Base-by-base conservation (phyloP, 2,797 vertebrate species). In the Sebastolobus altivelis region DNA sequence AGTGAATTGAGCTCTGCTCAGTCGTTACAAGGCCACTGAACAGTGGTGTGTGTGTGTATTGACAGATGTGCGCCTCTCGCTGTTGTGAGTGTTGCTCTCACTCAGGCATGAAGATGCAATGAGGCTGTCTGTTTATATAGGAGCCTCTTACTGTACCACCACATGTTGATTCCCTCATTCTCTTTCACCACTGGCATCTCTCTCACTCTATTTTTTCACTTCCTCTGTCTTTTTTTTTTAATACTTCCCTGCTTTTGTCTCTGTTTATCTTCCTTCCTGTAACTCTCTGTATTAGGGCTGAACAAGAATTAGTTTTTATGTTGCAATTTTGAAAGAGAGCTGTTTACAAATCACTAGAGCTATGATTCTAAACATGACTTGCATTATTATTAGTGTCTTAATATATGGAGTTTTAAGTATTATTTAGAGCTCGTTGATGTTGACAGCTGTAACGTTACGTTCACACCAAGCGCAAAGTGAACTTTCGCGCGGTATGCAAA, bases 41-140 rank as follows among this genome's bases (percentile, higher is more conserved):
- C 33, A 35, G 40, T 52, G 55, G 54, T 74, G 46, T 73, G 77
- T 81, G 25, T 71, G 49, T 63, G 80, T 70, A 73, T 65, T 80
- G 82, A 90, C 72, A 86, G 84, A 89, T 78, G 80, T 79, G 72
- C 37, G 74, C 77, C 46, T 70, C 59, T 83, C 35, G 13, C 67
- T 82, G 80, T 78, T 84, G 82, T 77, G 73, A 86, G 78, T 83
- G 82, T 84, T 77, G 73, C 70, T 85, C 65, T 90, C 81, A 75
- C 70, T 87, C 87, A 84, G 81, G 78, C 87, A 75, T 89, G 84
- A 89, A 88, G 90, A 92, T 91, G 83, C 83, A 90, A 75, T 88
- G 89, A 87, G 88, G 76, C 85, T 81, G 86, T 89, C 77, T 93
- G 90, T 93, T 92, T 92, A 89, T 87, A 79, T 55, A 78, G 85